phyloP scores from a whole-genome alignment of 2,113 vertebrate genomes.

The Urocolius indicus region DNA sequence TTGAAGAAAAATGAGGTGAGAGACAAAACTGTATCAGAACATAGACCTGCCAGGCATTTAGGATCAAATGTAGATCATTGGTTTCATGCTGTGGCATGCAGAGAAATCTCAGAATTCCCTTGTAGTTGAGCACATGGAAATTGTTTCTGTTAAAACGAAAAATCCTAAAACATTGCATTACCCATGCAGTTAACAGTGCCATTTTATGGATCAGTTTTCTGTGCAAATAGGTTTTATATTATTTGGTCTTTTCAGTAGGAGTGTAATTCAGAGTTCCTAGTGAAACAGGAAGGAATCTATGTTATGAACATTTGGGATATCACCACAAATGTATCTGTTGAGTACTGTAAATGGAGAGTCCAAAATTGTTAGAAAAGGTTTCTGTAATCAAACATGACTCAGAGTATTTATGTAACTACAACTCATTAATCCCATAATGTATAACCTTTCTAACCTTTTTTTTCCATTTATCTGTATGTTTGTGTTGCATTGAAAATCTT shows the following conservation, averaged over 20 bases:
- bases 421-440: not conserved
- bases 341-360: not conserved
- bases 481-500: not conserved
- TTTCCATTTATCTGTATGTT: not conserved
- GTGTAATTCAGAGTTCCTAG: not conserved
- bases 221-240: not conserved
- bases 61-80: not conserved
- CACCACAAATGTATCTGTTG: not conserved
- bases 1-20: not conserved
- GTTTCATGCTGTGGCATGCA: not conserved
- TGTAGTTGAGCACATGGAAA: not conserved
- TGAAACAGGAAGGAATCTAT: not conserved
- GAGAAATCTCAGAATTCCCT: not conserved
- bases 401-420: not conserved
- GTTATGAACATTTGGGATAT: not conserved
- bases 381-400: not conserved
- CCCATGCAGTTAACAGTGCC: not conserved
- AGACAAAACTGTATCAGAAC: not conserved
- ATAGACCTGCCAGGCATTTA: not conserved
- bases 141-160: slow-evolving; percentile 8
- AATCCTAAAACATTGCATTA: not conserved
- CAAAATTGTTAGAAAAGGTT: not conserved
- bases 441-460: not conserved
- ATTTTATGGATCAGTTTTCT: not conserved
- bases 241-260: not conserved